Percentiles rank a stretch among this genome's conserved stretches.
These are phyloP conservation scores for Ornithoptera priamus DNA, from an alignment of 2,888 invertebrate species.

Conservation along the genomic window DNA sequence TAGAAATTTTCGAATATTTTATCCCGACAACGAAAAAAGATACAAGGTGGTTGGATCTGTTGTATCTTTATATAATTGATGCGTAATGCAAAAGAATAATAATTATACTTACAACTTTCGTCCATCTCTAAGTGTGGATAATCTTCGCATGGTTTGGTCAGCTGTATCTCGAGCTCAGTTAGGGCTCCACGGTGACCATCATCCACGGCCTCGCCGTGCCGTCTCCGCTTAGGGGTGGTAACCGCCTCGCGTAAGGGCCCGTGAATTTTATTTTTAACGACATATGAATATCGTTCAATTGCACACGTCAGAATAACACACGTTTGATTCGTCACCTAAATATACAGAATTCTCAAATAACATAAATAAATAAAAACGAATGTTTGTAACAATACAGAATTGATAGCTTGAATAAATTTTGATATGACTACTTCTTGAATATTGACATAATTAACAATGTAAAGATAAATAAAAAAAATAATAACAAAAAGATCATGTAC, in stretches of 20 bases:
- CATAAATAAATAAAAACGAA: not conserved
- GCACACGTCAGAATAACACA: conserved; percentile 81
- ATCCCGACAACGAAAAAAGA: too few species aligned
- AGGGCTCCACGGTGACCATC: conserved; percentile 44
- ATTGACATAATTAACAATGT: not conserved
- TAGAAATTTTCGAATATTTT: too few species aligned
- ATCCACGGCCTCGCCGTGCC: conserved; percentile 9
- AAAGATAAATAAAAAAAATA: not conserved
- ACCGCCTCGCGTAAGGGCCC: not conserved
- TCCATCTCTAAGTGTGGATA: conserved; percentile 85
- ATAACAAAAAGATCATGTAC: not conserved
- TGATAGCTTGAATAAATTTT: not conserved
- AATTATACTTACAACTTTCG: conserved; percentile 84
- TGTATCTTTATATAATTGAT: too few species aligned
- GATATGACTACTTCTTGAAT: not conserved
- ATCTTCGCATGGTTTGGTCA: conserved; percentile 82
- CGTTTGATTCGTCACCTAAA: conserved; percentile 36
- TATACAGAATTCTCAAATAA: not conserved
- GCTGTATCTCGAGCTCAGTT: conserved; percentile 73
- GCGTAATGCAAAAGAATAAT: too few species aligned
- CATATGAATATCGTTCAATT: conserved; percentile 70
- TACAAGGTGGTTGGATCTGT: too few species aligned
- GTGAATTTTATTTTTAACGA: conserved; percentile 29
- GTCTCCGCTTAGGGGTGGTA: conserved; percentile 7
- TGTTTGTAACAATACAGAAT: too few species aligned